Conservation (phyloP, 1,140 invertebrate species). For the Araneus ventricosus region DNA sequence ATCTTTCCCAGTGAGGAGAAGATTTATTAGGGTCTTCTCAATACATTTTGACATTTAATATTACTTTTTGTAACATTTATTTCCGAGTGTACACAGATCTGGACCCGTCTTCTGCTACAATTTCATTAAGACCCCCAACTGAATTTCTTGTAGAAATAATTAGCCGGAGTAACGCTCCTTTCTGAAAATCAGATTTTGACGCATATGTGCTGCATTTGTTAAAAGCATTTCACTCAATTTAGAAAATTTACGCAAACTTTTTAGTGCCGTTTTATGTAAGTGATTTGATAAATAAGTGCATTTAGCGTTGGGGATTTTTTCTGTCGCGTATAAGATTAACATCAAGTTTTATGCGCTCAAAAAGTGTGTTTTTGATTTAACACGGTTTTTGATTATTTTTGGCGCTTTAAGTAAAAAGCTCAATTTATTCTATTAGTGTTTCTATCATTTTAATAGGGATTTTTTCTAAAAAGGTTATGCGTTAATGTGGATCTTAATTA, state of each 20-base stretch:
- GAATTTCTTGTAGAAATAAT: slow-evolving; percentile 27
- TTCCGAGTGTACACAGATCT: slow-evolving; percentile 3
- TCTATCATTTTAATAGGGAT: no score
- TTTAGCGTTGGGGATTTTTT: neutral
- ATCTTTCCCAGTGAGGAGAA: slow-evolving; percentile 31
- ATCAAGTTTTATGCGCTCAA: neutral
- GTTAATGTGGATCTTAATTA: no score
- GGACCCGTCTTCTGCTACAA: neutral
- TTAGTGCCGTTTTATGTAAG: neutral
- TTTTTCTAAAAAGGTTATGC: no score
- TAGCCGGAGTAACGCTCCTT: neutral
- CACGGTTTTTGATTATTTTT: neutral
- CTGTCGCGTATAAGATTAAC: neutral
- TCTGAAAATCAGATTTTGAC: slow-evolving; percentile 32
- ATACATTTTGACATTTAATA: slow-evolving; percentile 55
- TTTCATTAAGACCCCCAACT: slow-evolving; percentile 36
- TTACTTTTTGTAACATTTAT: slow-evolving; percentile 53
- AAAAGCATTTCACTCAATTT: slow-evolving; percentile 34
- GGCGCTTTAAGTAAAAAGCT: neutral
- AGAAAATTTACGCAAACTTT: neutral
- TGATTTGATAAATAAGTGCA: slow-evolving; percentile 10
- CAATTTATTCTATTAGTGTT: no score
- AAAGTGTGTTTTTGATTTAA: slow-evolving; percentile 6
- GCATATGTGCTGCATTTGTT: neutral
- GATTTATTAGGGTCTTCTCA: slow-evolving; percentile 48